phyloP scores from a whole-genome alignment of 2,888 invertebrate species.

The Vandiemenella viatica region DNA sequence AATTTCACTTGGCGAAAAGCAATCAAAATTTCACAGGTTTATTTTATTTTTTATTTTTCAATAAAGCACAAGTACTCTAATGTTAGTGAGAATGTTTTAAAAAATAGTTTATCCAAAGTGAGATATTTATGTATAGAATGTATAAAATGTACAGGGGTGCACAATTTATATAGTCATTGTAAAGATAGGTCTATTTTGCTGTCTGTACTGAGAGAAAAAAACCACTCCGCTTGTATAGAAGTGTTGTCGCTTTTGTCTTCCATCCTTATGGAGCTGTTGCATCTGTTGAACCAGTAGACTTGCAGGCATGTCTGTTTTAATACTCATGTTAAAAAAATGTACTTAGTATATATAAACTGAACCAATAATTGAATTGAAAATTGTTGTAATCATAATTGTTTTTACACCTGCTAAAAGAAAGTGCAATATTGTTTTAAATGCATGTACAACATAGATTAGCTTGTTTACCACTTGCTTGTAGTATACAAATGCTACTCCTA shows the following conservation, averaged over 20 bases:
- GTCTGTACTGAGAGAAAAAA: constrained; percentile 11
- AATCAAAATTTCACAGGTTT: constrained; percentile 16
- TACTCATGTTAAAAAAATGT: constrained; percentile 12
- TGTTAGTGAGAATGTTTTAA: constrained; percentile 16
- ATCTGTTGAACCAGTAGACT: constrained; percentile 13
- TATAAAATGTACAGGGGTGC: constrained; percentile 12
- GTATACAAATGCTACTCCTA: constrained; percentile 4
- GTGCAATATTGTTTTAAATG: constrained; percentile 17
- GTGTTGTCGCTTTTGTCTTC: constrained; percentile 17
- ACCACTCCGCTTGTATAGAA: constrained; percentile 14
- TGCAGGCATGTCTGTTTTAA: constrained; percentile 10
- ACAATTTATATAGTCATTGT: constrained; percentile 15
- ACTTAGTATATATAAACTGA: constrained; percentile 11
- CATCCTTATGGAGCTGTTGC: constrained; percentile 14
- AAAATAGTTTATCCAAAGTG: constrained; percentile 14
- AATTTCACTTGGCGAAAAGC: constrained; percentile 15
- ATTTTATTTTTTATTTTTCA: too few species aligned
- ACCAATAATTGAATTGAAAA: constrained; percentile 12
- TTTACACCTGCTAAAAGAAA: constrained; percentile 15
- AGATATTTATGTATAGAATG: constrained; percentile 15
- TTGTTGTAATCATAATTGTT: constrained; percentile 13
- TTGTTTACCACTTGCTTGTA: constrained; percentile 15
- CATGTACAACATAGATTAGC: constrained; percentile 7
- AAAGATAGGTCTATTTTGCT: constrained; percentile 15
- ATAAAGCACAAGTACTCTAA: constrained; percentile 16